phyloP scores from a whole-genome alignment of 2,888 invertebrate genomes.

The Eilema depressum region DNA sequence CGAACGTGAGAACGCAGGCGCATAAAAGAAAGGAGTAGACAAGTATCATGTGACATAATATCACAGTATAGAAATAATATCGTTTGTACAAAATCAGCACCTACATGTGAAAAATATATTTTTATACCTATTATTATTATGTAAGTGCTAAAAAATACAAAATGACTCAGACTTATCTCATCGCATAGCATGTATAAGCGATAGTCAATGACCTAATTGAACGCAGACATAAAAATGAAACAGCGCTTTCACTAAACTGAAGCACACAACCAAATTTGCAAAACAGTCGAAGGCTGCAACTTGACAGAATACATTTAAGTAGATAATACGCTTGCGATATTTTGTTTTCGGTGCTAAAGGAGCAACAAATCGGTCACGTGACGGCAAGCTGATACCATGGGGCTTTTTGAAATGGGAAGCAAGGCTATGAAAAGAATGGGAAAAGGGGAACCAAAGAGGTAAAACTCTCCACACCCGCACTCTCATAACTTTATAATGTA shows the following conservation, averaged over 20 bases:
- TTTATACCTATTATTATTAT: constrained; percentile 14
- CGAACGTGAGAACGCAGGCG: constrained; percentile 9
- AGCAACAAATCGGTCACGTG: neutral
- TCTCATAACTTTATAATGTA: neutral
- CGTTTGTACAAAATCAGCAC: neutral
- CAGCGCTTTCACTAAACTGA: neutral
- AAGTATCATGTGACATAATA: constrained; percentile 15
- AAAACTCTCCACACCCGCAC: neutral
- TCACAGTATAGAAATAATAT: too few species aligned
- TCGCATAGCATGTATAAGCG: constrained; percentile 20
- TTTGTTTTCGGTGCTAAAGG: neutral
- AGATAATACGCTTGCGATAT: neutral
- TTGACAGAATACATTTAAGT: neutral
- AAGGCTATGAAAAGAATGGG: neutral
- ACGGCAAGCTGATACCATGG: neutral
- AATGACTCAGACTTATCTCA: constrained; percentile 31
- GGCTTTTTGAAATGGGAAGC: neutral
- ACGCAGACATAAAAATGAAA: constrained; percentile 7
- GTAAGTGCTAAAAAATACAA: constrained; percentile 28
- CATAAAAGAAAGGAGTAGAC: constrained; percentile 2
- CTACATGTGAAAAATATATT: neutral
- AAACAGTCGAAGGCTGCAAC: neutral
- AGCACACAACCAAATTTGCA: constrained; percentile 1
- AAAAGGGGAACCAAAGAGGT: neutral
- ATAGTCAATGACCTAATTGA: constrained; percentile 33